Evolutionary conservation across 1,140 invertebrate genomes (phyloP).

Genomic region (Campoletis sonorensis): DNA sequence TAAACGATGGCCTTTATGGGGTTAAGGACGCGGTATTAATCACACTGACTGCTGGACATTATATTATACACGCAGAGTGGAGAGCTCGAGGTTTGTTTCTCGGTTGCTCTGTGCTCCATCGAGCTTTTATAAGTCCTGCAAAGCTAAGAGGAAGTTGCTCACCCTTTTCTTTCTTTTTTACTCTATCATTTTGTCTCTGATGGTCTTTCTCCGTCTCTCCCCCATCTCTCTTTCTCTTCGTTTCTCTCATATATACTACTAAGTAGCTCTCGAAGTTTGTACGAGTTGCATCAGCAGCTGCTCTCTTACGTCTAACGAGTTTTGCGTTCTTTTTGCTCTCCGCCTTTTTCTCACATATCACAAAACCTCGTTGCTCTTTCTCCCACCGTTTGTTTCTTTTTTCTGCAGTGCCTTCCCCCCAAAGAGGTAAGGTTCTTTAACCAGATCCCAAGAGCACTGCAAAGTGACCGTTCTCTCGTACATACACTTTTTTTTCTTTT

Average conservation of each 20-base stretch:
- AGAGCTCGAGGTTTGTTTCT: conserved; percentile 30
- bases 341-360: not conserved
- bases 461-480: conserved; percentile 34
- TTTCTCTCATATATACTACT: not conserved
- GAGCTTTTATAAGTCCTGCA: conserved; percentile 16
- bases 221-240: not conserved
- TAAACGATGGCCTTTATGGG: conserved; percentile 45
- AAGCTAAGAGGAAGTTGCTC: conserved; percentile 14
- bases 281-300: conserved; percentile 21
- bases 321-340: conserved; percentile 19
- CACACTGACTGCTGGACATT: conserved; percentile 46
- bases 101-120: not conserved
- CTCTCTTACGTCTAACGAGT: conserved; percentile 33
- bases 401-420: not conserved
- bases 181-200: too few relatives aligned
- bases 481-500: not conserved
- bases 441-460: conserved; percentile 2
- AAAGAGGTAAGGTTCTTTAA: conserved; percentile 2
- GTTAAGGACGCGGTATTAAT: conserved; percentile 46
- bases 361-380: conserved; percentile 6
- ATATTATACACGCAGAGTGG: conserved; percentile 11
- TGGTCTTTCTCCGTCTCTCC: not conserved
- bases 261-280: not conserved
- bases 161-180: not conserved
- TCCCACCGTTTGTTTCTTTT: not conserved